Conservation (phyloP, 1,140 invertebrate genomes). For the Drosophila subpulchrella region DNA sequence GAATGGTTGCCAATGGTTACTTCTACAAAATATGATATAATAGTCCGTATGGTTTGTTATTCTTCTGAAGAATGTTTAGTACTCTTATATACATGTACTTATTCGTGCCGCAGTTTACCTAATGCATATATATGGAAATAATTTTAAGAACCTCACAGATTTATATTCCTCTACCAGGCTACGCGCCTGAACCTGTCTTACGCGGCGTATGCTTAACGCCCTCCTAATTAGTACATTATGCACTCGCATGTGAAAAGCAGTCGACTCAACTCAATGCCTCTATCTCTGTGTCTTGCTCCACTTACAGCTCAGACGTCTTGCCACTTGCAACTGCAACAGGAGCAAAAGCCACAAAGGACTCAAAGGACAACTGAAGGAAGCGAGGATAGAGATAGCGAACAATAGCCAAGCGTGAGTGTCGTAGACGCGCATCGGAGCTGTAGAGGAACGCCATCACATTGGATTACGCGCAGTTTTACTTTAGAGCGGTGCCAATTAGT, state of each 20-base stretch:
- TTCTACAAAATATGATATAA: no score
- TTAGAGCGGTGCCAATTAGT: constrained; percentile 84
- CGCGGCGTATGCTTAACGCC: constrained; percentile 45
- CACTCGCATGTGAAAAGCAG: constrained; percentile 46
- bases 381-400: neutral
- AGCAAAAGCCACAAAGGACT: constrained; percentile 35
- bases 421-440: constrained; percentile 58
- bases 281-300: constrained; percentile 62
- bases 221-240: constrained; percentile 66
- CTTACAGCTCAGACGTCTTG: constrained; percentile 49
- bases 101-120: no score
- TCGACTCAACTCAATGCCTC: constrained; percentile 56
- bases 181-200: neutral
- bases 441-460: constrained; percentile 83
- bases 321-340: constrained; percentile 42
- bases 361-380: constrained; percentile 32
- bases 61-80: no score
- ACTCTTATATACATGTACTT: no score
- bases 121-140: no score
- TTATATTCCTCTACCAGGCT: no score
- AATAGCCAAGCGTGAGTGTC: constrained; percentile 29
- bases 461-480: constrained; percentile 84
- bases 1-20: no score
- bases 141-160: no score
- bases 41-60: no score